phyloP scores from a whole-genome alignment of 2,888 invertebrate genomes.

The Carabus problematicus region DNA sequence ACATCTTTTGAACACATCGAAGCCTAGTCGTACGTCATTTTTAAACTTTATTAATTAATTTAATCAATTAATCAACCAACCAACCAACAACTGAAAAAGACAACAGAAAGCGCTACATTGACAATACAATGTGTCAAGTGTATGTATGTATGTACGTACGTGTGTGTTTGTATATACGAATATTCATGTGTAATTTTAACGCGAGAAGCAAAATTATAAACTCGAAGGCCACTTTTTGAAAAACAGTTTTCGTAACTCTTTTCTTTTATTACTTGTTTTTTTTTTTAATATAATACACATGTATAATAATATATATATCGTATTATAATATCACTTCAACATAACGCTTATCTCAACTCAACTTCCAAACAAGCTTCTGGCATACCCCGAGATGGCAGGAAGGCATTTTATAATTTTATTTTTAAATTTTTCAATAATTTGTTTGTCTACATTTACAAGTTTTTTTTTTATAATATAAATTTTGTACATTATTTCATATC shows the following conservation, averaged over 20 bases:
- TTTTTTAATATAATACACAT: slow-evolving; percentile 46
- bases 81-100: slow-evolving; percentile 3
- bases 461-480: slow-evolving; percentile 57
- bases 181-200: slow-evolving; percentile 3
- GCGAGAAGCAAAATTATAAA: slow-evolving; percentile 50
- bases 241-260: slow-evolving; percentile 52
- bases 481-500: slow-evolving; percentile 62
- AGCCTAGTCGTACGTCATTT: slow-evolving; percentile 65
- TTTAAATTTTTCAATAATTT: slow-evolving; percentile 61
- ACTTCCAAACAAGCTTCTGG: slow-evolving; percentile 59
- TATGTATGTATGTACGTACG: too few relatives aligned
- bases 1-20: slow-evolving; percentile 75
- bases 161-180: background rate
- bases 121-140: slow-evolving; percentile 14
- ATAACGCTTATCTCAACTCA: slow-evolving; percentile 52
- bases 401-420: slow-evolving; percentile 66
- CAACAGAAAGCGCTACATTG: slow-evolving; percentile 10
- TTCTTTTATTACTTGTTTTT: slow-evolving; percentile 28
- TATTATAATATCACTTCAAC: slow-evolving; percentile 56
- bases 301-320: slow-evolving; percentile 50
- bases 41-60: slow-evolving; percentile 12
- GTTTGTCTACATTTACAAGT: slow-evolving; percentile 59
- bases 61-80: slow-evolving; percentile 43
- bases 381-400: slow-evolving; percentile 70
- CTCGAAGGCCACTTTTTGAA: slow-evolving; percentile 61